phyloP scores from a whole-genome alignment of 2,797 vertebrate species.

The Lagorchestes hirsutus region DNA sequence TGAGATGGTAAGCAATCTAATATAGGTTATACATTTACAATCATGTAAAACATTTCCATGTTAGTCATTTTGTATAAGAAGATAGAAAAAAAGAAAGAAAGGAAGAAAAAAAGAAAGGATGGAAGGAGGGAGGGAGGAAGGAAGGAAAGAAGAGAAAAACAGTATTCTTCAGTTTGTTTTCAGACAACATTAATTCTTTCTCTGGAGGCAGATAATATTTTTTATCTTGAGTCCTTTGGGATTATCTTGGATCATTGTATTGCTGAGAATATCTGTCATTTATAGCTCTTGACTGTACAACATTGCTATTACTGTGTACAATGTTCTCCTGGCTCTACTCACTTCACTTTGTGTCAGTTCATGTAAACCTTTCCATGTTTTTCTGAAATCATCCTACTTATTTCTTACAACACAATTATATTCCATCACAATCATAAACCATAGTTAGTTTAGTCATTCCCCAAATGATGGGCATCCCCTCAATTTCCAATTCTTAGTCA shows the following conservation, averaged over 20 bases:
- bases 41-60: neutral
- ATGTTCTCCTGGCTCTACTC: too few relatives aligned
- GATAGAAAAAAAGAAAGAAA: too few relatives aligned
- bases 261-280: too few relatives aligned
- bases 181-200: neutral
- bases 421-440: neutral
- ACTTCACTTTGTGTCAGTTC: too few relatives aligned
- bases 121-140: too few relatives aligned
- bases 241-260: too few relatives aligned
- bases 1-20: neutral
- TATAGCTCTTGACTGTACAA: too few relatives aligned
- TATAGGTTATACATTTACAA: neutral
- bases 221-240: too few relatives aligned
- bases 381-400: neutral
- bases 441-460: neutral
- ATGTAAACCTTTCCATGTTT: too few relatives aligned
- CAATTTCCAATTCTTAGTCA: neutral
- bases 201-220: too few relatives aligned
- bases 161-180: neutral
- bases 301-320: too few relatives aligned
- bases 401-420: neutral
- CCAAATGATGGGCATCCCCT: neutral
- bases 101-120: too few relatives aligned
- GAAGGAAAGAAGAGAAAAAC: neutral
- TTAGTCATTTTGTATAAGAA: neutral